phyloP scores from a whole-genome alignment of 2,113 vertebrate species.

The Cryptomyrus ogoouensis region DNA sequence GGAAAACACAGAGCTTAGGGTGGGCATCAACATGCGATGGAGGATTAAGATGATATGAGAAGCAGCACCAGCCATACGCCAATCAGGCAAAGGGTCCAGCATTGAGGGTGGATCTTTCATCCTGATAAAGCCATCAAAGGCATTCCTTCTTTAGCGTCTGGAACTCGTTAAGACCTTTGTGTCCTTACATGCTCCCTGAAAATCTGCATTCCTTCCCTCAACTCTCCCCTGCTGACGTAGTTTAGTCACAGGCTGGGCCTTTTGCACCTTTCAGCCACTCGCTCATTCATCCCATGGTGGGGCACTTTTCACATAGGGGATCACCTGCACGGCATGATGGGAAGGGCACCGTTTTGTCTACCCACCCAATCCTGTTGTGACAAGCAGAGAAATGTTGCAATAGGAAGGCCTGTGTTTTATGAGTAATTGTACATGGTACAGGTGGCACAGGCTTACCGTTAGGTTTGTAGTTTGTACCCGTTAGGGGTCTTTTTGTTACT shows the following conservation, averaged over 20 bases:
- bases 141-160: neutral
- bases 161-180: neutral
- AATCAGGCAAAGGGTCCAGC: neutral
- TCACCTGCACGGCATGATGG: neutral
- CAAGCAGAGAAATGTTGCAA: neutral
- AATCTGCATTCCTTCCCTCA: slow-evolving; percentile 11
- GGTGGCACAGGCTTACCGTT: neutral
- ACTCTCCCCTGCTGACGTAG: neutral
- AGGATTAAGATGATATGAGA: neutral
- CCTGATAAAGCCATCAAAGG: neutral
- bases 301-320: neutral
- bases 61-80: neutral
- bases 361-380: neutral
- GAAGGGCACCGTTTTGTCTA: neutral
- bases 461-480: neutral
- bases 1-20: neutral
- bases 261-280: neutral
- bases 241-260: slow-evolving; percentile 8
- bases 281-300: neutral
- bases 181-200: slow-evolving; percentile 1
- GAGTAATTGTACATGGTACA: neutral
- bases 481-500: neutral
- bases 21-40: neutral
- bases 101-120: neutral
- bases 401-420: neutral